Conservation (phyloP, 1,140 invertebrate genomes). For the Heterodera carotae region DNA sequence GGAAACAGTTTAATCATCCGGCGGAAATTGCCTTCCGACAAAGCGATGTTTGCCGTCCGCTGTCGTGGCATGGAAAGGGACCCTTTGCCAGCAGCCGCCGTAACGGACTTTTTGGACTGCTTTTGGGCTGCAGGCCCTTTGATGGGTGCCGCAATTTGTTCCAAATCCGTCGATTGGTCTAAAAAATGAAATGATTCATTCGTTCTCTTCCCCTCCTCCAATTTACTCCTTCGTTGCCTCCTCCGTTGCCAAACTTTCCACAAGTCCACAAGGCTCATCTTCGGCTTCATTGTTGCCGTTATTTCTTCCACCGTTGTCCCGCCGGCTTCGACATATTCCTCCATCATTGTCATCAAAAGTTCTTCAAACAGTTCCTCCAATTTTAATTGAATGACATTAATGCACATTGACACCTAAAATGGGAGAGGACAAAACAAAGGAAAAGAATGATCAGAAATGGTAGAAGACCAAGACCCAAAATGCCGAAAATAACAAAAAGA, state of each 20-base stretch:
- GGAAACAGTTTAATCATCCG: conserved; percentile 44
- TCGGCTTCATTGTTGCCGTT: conserved; percentile 50
- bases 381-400: conserved; percentile 63
- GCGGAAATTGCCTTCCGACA: conserved; percentile 26
- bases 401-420: conserved; percentile 57
- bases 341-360: conserved; percentile 57
- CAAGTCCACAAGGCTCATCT: conserved; percentile 47
- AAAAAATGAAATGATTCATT: not conserved
- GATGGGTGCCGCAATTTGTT: not conserved
- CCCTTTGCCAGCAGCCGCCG: not conserved
- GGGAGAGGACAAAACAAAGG: not conserved
- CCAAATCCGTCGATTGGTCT: not conserved
- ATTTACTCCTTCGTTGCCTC: conserved; percentile 15
- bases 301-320: conserved; percentile 35
- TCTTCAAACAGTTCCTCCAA: conserved; percentile 64
- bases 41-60: conserved; percentile 9
- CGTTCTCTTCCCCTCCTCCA: no score
- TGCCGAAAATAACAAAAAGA: not conserved
- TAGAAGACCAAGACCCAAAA: no score
- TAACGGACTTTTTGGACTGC: not conserved
- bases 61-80: not conserved
- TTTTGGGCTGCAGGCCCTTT: not conserved
- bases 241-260: conserved; percentile 55
- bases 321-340: conserved; percentile 50
- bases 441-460: not conserved